Evolutionary conservation across 2,888 invertebrate genomes (phyloP).

Genomic region (Gastrophysa polygoni): DNA sequence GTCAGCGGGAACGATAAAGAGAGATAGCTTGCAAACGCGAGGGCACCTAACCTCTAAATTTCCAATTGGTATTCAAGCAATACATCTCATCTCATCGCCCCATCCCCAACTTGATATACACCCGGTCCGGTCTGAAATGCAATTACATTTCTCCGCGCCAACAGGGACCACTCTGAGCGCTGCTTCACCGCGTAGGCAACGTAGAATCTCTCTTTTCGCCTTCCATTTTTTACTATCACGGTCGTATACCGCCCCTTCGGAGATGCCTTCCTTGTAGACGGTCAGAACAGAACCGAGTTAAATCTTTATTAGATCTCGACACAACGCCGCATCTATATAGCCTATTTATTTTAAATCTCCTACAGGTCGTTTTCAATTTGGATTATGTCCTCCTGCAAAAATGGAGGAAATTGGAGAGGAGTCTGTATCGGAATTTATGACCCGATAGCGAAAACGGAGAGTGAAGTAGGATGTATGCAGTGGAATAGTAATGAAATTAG

Average conservation of each 20-base stretch:
- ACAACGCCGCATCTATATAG: constrained; percentile 42
- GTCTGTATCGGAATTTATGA: constrained; percentile 19
- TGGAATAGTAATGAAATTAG: too few species aligned
- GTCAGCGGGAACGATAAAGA: too few species aligned
- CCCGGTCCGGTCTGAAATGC: constrained; percentile 32
- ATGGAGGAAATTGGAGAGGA: constrained; percentile 27
- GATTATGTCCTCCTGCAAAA: constrained; percentile 27
- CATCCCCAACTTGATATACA: constrained; percentile 9
- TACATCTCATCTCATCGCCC: constrained; percentile 16
- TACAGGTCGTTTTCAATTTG: constrained; percentile 31
- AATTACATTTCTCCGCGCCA: constrained; percentile 39
- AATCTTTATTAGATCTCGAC: constrained; percentile 38
- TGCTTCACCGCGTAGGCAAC: constrained; percentile 15
- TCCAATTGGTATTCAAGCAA: constrained; percentile 23
- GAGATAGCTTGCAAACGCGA: too few species aligned
- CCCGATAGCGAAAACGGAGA: background rate
- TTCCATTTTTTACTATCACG: constrained; percentile 36
- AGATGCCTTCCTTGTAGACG: constrained; percentile 15
- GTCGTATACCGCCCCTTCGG: too few species aligned
- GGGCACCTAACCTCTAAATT: too few species aligned
- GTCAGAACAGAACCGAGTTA: constrained; percentile 33
- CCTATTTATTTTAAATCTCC: constrained; percentile 40
- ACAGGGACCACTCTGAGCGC: constrained; percentile 34
- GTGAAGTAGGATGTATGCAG: too few species aligned
- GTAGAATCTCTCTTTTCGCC: constrained; percentile 25